Conservation (phyloP, 2,888 invertebrate genomes). For the Hemithea aestivaria region DNA sequence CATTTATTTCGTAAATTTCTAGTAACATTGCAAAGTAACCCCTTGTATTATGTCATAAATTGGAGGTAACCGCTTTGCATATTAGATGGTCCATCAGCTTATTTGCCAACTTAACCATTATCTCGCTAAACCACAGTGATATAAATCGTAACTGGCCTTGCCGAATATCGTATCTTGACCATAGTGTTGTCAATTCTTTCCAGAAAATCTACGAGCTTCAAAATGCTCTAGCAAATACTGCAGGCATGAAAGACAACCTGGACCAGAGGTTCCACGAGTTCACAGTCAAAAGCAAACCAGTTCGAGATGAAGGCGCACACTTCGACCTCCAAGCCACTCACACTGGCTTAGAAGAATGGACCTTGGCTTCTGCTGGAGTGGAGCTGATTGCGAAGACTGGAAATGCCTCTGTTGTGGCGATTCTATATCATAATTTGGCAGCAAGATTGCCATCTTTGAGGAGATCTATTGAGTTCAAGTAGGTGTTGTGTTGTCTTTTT, state of each 20-base stretch:
- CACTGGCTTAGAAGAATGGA: conserved; percentile 50
- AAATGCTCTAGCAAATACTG: conserved; percentile 56
- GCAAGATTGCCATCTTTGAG: conserved; percentile 81
- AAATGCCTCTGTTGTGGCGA: conserved; percentile 66
- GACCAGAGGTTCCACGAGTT: conserved; percentile 54
- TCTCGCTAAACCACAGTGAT: too few relatives aligned
- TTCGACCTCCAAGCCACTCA: conserved; percentile 47
- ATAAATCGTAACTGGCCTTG: too few relatives aligned
- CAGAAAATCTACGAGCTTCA: conserved; percentile 72
- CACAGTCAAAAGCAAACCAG: conserved; percentile 49
- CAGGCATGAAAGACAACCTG: conserved; percentile 51
- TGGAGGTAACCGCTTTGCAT: too few relatives aligned
- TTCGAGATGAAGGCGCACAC: conserved; percentile 55
- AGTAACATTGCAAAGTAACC: too few relatives aligned
- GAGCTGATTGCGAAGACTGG: conserved; percentile 52
- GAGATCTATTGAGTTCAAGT: conserved; percentile 80
- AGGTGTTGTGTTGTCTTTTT: conserved; percentile 42
- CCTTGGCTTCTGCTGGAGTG: conserved; percentile 54
- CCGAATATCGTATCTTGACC: too few relatives aligned
- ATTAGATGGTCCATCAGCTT: too few relatives aligned
- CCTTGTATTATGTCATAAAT: too few relatives aligned
- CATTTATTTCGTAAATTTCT: too few relatives aligned
- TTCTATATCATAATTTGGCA: conserved; percentile 82
- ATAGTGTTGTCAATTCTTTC: not conserved
- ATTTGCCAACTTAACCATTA: too few relatives aligned